Conservation (phyloP, 2,113 vertebrate genomes). For the mouse (Mus musculus) region DNA sequence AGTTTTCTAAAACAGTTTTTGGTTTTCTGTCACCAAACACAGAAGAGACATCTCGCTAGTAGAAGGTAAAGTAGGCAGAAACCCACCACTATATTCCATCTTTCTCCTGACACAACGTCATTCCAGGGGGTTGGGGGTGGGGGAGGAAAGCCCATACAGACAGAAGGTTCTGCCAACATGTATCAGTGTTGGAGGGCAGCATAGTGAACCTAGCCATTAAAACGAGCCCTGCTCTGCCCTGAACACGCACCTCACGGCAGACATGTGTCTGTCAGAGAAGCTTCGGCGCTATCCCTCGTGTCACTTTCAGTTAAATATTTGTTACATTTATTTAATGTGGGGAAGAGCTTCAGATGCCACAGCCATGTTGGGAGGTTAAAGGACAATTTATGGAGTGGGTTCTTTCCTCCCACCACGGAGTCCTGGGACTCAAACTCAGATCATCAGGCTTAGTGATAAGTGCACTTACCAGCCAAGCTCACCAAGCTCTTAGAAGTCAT, state of each 20-base stretch:
- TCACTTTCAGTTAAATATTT: background rate
- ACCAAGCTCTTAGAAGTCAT: background rate
- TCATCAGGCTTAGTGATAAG: background rate
- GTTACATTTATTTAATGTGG: background rate
- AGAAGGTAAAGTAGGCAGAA: background rate
- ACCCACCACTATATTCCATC: background rate
- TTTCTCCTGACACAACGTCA: background rate
- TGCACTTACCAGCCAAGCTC: background rate
- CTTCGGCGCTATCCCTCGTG: too few species aligned
- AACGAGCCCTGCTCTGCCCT: background rate
- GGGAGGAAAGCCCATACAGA: conserved; percentile 7
- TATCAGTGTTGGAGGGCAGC: background rate
- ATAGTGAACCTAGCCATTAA: background rate
- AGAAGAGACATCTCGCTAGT: background rate
- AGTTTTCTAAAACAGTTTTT: background rate
- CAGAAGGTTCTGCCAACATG: background rate
- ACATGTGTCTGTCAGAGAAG: background rate
- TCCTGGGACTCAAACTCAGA: background rate
- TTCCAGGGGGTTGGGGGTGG: background rate
- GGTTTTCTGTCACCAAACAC: background rate
- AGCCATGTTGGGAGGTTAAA: background rate
- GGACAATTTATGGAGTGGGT: background rate
- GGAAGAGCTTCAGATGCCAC: too few species aligned
- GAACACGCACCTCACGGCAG: background rate
- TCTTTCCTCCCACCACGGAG: background rate